Conservation (phyloP, 2,797 vertebrate genomes). For the Otolemur crassicaudatus region DNA sequence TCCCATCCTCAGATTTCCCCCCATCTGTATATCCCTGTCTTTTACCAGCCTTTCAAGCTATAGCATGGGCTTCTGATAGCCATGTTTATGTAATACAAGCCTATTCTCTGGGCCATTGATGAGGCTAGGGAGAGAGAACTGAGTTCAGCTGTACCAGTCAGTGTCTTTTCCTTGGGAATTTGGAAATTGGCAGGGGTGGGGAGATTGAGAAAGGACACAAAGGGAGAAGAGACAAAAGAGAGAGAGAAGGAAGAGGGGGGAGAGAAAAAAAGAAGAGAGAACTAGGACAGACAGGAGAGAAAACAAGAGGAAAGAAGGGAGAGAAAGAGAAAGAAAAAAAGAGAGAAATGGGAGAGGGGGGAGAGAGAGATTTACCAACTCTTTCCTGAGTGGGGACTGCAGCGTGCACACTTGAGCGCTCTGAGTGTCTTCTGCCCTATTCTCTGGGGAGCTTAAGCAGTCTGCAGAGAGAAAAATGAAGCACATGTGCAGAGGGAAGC, state of each 20-base stretch:
- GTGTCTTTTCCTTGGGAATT: background rate
- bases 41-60: background rate
- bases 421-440: fast-evolving
- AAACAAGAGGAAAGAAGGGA: background rate
- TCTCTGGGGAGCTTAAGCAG: background rate
- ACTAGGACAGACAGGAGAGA: too few relatives aligned
- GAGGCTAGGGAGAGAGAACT: background rate
- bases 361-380: background rate
- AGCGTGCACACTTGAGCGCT: fast-evolving
- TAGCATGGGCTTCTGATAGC: background rate
- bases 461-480: background rate
- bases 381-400: background rate
- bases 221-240: background rate
- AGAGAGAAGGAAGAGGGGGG: too few relatives aligned
- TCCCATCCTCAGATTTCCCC: background rate
- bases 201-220: background rate
- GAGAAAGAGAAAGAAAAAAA: background rate
- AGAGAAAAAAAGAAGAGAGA: background rate
- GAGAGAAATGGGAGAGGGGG: background rate
- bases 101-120: background rate
- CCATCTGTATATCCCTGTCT: background rate
- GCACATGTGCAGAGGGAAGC: background rate
- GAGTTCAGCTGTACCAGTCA: background rate
- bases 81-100: background rate
- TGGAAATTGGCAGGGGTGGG: background rate